Evolutionary conservation across 1,140 invertebrate species (phyloP).

Genomic region (Drosophila ercepeae): DNA sequence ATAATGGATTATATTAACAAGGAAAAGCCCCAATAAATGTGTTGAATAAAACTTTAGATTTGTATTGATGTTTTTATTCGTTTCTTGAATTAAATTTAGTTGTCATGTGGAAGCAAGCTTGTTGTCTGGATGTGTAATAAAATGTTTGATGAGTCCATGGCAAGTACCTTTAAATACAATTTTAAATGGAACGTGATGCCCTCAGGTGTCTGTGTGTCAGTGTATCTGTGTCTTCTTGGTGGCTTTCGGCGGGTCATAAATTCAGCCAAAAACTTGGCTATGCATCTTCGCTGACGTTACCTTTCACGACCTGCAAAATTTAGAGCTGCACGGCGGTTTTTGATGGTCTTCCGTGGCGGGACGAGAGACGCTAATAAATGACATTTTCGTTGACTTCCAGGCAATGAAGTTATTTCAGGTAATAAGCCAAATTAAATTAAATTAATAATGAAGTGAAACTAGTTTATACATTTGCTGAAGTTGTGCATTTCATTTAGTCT

Average conservation of each 20-base stretch:
- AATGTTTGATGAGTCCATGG: slow-evolving; percentile 26
- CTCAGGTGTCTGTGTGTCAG: slow-evolving; percentile 1
- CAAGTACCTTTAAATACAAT: slow-evolving; percentile 37
- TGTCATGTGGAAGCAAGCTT: slow-evolving; percentile 14
- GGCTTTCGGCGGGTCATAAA: slow-evolving; percentile 54
- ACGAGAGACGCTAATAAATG: slow-evolving; percentile 63
- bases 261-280: slow-evolving; percentile 53
- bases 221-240: slow-evolving; percentile 14
- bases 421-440: slow-evolving; percentile 38
- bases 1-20: no score
- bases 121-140: slow-evolving; percentile 21
- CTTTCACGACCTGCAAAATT: slow-evolving; percentile 69
- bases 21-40: no score
- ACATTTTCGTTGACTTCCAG: slow-evolving; percentile 54
- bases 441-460: not conserved
- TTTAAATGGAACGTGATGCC: slow-evolving; percentile 37
- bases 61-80: no score
- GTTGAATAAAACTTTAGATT: no score
- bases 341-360: slow-evolving; percentile 53
- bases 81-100: not conserved
- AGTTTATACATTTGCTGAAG: slow-evolving; percentile 1
- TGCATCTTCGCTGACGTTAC: slow-evolving; percentile 64
- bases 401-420: slow-evolving; percentile 18
- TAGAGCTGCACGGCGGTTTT: slow-evolving; percentile 56
- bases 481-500: not conserved